A percentile compares a stretch with the other conserved stretches of the same genome.
Conservation (phyloP, 2,797 vertebrate genomes). For the Potorous gilbertii region DNA sequence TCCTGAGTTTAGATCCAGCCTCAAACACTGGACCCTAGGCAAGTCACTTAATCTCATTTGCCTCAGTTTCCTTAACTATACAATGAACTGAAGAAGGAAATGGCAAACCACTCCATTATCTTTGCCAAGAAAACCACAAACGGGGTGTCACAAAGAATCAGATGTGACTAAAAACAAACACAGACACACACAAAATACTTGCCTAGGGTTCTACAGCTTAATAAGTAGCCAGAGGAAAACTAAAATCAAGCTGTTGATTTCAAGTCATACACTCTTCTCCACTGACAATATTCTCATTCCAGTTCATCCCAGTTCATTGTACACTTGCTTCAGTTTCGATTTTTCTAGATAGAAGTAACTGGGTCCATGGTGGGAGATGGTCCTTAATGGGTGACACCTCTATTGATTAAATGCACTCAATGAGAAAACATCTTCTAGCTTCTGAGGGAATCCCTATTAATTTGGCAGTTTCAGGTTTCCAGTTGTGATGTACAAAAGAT, state of each 20-base stretch:
- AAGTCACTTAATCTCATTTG: neutral
- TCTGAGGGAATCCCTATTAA: accelerated
- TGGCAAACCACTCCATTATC: neutral
- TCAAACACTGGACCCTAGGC: neutral
- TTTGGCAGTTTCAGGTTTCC: neutral
- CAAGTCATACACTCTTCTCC: neutral
- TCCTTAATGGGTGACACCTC: neutral
- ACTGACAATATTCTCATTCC: neutral
- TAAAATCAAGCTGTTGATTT: neutral
- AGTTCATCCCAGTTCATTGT: neutral
- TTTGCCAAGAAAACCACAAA: neutral
- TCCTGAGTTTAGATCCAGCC: neutral
- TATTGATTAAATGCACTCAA: neutral
- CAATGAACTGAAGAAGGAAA: neutral
- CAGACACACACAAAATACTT: neutral
- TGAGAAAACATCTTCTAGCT: neutral
- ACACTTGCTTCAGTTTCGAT: neutral
- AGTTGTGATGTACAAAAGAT: neutral
- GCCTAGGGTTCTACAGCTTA: neutral
- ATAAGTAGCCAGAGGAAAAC: neutral
- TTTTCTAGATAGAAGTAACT: neutral
- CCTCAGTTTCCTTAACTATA: neutral
- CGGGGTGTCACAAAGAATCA: neutral
- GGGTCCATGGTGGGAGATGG: neutral
- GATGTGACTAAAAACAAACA: neutral